phyloP scores from a whole-genome alignment of 2,113 vertebrate genomes.

The Amphiprion percula region DNA sequence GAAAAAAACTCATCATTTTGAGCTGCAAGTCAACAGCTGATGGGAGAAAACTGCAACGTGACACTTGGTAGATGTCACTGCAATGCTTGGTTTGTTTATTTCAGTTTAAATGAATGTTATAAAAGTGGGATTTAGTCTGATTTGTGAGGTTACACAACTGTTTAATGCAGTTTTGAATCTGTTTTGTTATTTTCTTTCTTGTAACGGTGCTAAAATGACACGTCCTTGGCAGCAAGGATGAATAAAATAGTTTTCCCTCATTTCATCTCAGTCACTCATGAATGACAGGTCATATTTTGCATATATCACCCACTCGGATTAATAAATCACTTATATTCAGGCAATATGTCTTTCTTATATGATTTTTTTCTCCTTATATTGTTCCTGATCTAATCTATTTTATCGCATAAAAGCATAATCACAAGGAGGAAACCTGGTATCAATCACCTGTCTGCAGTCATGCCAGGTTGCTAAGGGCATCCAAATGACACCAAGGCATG shows the following conservation, averaged over 20 bases:
- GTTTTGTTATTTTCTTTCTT: conserved; percentile 2
- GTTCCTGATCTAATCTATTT: conserved; percentile 60
- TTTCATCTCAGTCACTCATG: conserved; percentile 33
- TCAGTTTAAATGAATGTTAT: background rate
- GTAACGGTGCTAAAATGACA: background rate
- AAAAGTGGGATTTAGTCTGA: background rate
- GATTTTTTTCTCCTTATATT: conserved; percentile 39
- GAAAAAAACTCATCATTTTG: background rate
- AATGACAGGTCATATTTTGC: conserved; percentile 36
- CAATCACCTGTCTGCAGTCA: conserved; percentile 60
- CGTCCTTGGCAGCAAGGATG: conserved; percentile 20
- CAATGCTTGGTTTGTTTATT: background rate
- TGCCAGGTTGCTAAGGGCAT: conserved; percentile 64
- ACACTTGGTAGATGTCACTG: background rate
- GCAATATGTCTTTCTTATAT: conserved; percentile 42
- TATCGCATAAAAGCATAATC: conserved; percentile 57
- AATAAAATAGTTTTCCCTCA: conserved; percentile 19
- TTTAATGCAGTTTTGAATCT: background rate
- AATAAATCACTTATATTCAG: conserved; percentile 51
- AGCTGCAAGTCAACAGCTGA: background rate
- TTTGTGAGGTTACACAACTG: background rate
- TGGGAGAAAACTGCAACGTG: background rate
- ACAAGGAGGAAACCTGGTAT: conserved; percentile 52
- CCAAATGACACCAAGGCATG: conserved; percentile 76
- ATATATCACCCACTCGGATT: conserved; percentile 29